Evolutionary conservation across 2,113 vertebrate genomes (phyloP).

Genomic region (Antechinus flavipes): DNA sequence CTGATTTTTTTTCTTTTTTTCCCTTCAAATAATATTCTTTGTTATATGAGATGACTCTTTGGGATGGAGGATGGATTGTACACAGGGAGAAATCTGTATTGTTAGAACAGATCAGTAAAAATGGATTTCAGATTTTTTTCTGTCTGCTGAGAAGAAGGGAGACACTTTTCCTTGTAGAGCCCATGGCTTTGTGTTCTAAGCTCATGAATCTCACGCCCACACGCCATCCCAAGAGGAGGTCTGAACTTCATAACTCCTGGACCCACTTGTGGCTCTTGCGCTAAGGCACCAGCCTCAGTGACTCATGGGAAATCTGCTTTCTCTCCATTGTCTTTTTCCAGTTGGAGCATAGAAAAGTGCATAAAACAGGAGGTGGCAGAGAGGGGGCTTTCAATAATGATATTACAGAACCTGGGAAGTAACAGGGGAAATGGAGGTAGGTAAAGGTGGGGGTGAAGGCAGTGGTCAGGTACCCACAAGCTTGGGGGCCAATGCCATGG

Average conservation of each 20-base stretch:
- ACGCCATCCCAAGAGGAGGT: not conserved
- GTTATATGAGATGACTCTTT: not conserved
- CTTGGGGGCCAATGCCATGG: not conserved
- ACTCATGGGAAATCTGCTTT: not conserved
- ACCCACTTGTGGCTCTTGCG: not conserved
- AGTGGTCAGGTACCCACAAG: not conserved
- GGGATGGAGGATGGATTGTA: not conserved
- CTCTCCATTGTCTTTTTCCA: not conserved
- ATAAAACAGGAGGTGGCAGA: not conserved
- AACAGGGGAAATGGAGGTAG: not conserved
- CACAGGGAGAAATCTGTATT: not conserved
- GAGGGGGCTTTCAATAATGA: not conserved
- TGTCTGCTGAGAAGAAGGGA: not conserved
- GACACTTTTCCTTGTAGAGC: not conserved
- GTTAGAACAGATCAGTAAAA: not conserved
- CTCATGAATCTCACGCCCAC: not conserved
- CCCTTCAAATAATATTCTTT: not conserved
- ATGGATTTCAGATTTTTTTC: not conserved
- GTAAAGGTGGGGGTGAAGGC: not conserved
- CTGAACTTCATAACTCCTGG: not conserved
- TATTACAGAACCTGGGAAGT: not conserved
- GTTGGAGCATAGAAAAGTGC: not conserved
- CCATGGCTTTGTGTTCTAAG: not conserved
- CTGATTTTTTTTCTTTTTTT: not conserved
- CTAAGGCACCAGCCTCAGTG: not conserved